These are phyloP conservation scores for Chalcis sispes DNA, from an alignment of 2,888 invertebrate species.

Conservation along the genomic window DNA sequence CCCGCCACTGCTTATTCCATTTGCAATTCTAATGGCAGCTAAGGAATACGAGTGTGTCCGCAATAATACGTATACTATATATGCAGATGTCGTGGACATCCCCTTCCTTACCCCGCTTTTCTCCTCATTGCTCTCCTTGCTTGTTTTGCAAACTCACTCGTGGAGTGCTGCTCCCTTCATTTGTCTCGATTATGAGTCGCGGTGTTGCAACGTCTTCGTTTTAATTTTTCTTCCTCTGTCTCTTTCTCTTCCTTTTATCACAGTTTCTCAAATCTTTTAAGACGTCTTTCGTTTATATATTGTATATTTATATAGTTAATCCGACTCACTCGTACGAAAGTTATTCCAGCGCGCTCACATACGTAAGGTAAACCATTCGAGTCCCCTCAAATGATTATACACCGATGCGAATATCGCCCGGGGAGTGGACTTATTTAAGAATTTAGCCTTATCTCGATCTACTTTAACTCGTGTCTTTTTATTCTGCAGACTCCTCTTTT, in stretches of 20 bases:
- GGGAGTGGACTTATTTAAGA: too few species aligned
- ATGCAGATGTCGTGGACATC: constrained; percentile 58
- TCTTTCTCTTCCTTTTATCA: neutral
- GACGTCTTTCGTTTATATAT: too few species aligned
- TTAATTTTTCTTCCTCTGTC: neutral
- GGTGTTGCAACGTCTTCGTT: neutral
- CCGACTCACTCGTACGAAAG: neutral
- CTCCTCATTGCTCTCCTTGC: constrained; percentile 4
- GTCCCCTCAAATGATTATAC: neutral
- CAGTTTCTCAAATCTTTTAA: neutral
- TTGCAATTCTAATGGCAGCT: constrained; percentile 69
- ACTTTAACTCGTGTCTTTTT: neutral
- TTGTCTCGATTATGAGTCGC: too few species aligned
- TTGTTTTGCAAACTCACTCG: neutral
- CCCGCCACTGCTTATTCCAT: constrained; percentile 68
- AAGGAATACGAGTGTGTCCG: constrained; percentile 63
- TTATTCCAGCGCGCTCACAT: neutral
- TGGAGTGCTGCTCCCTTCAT: constrained; percentile 13
- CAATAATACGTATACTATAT: constrained; percentile 62
- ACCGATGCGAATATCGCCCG: neutral
- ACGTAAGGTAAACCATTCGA: neutral
- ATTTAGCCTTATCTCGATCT: too few species aligned
- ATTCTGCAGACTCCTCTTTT: constrained; percentile 1
- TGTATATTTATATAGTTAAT: too few species aligned
- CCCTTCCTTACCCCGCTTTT: constrained; percentile 3